Base-by-base conservation (phyloP, 2,888 invertebrate genomes). In the Yponomeuta malinellus region DNA sequence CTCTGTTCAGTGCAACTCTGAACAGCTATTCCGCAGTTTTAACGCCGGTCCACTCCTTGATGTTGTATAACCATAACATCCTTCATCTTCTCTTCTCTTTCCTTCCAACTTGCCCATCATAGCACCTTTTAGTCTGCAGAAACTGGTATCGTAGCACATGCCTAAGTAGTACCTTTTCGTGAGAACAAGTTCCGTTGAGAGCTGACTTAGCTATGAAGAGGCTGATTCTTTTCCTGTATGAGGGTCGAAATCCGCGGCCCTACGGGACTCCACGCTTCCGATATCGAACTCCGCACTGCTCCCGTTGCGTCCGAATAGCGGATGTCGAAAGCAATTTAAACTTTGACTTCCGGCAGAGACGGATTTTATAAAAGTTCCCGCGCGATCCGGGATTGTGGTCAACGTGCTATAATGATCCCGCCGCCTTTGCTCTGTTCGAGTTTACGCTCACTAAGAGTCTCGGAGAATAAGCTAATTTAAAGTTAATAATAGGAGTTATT, bases 261-360 rank as follows among this genome's bases (percentile, higher is more conserved):
- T 15, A 59, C 15, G 52, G 52, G 52, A 2, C 52, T 15, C 52
- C 5, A 23, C 33, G 43, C 31, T 8, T n/a, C 67, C 67, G 67
- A 67, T 67, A 67, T 67, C 67, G 37, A 67, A 67, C 52, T 43
- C 37, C n/a, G 37, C 67, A 43, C 33, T n/a, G 12, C 48, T n/a
- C 52, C 29, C 68, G 52, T 23, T 68, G 68, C n/a, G 23, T 52
- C 52, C 31, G 12, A 68, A 68, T 52, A 29, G 68, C 12, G 68
- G 52, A 68, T 59, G 52, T 52, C 68, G 31, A 52, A 68, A 48
- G 48, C 68, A 68, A 68, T 68, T 68, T 68, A 68, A 68, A 52
- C n/a, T 68, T 48, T 29, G 23, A 37, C 68, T 31, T 31, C 65
- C 31, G 33, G 10, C 33, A 31, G 65, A 65, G 65, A 65, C 31